A percentile compares a stretch with the other conserved stretches of the same genome.
phyloP scores from a whole-genome alignment of 2,113 vertebrate genomes.

The Pomatorhinus ruficollis region DNA sequence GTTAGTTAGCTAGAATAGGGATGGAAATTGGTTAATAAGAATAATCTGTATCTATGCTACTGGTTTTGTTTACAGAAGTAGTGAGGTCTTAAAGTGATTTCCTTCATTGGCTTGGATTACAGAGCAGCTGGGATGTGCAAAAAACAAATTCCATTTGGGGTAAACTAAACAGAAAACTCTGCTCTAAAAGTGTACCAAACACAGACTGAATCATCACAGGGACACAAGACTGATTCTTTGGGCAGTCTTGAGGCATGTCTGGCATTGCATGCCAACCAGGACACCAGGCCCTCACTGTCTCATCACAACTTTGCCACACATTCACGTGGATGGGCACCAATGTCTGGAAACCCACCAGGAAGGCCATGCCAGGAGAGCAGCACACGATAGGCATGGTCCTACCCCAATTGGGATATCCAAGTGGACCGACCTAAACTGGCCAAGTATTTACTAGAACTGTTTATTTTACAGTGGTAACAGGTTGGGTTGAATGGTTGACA shows the following conservation, averaged over 20 bases:
- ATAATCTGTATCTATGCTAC: not conserved
- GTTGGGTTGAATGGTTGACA: not conserved
- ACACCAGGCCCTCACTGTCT: not conserved
- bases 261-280: not conserved
- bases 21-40: not conserved
- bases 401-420: not conserved
- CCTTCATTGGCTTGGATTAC: not conserved
- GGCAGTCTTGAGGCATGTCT: not conserved
- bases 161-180: not conserved
- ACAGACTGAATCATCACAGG: not conserved
- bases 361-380: not conserved
- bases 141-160: not conserved
- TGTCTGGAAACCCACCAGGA: not conserved
- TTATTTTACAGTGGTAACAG: not conserved
- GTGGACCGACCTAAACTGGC: not conserved
- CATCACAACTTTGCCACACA: not conserved
- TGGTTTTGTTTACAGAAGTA: not conserved
- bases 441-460: not conserved
- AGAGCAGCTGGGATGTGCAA: not conserved
- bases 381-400: rapidly evolving
- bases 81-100: not conserved
- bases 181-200: not conserved
- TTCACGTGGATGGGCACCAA: not conserved
- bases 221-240: not conserved
- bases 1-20: not conserved